A percentile compares a stretch with the other conserved stretches of the same genome.
phyloP scores from a whole-genome alignment of 2,888 invertebrate species.

The Cyclophora punctaria region DNA sequence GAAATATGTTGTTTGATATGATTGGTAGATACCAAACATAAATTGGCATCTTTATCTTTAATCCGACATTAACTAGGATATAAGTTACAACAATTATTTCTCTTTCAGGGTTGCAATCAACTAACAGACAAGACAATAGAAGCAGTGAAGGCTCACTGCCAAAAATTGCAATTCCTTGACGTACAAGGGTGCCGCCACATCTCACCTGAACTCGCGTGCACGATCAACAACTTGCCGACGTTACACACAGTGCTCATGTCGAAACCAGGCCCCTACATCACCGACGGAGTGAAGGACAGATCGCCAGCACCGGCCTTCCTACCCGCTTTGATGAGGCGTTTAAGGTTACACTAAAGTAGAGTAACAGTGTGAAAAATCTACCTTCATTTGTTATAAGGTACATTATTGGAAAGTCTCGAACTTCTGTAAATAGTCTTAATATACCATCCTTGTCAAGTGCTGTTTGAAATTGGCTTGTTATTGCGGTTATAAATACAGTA shows the following conservation, averaged over 20 bases:
- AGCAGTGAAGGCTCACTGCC: constrained; percentile 64
- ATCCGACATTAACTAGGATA: too few relatives aligned
- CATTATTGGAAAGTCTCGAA: too few relatives aligned
- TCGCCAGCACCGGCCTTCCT: constrained; percentile 54
- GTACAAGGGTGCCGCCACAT: constrained; percentile 72
- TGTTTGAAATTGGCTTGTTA: too few relatives aligned
- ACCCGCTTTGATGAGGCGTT: constrained; percentile 54
- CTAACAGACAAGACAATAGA: constrained; percentile 75
- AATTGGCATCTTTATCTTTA: too few relatives aligned
- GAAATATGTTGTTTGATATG: too few relatives aligned
- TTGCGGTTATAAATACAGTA: too few relatives aligned
- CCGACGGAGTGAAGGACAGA: constrained; percentile 52
- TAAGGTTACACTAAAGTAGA: constrained; percentile 43
- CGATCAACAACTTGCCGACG: constrained; percentile 50
- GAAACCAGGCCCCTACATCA: constrained; percentile 62
- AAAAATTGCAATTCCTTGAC: constrained; percentile 73
- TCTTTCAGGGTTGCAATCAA: constrained; percentile 75
- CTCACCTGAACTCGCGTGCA: constrained; percentile 59
- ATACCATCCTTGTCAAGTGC: too few relatives aligned
- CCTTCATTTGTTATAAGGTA: too few relatives aligned
- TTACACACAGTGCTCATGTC: constrained; percentile 65
- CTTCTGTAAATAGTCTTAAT: too few relatives aligned
- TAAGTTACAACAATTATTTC: background rate
- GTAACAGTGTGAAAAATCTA: too few relatives aligned
- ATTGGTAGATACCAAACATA: too few relatives aligned